Evolutionary conservation across 2,888 invertebrate species (phyloP).

Genomic region (Dryadula phaetusa): DNA sequence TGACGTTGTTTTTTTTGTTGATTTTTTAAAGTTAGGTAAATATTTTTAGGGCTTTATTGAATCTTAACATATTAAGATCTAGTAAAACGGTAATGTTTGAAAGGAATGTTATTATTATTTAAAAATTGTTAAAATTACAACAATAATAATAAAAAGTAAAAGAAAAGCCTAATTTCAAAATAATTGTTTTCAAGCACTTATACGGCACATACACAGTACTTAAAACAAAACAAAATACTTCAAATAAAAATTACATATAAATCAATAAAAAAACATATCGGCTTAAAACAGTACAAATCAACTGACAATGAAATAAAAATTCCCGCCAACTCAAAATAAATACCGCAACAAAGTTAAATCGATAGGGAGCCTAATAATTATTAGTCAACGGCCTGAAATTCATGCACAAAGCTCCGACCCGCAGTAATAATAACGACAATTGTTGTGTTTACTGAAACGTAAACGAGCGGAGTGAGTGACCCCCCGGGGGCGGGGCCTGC

Average conservation of each 20-base stretch:
- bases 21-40: neutral
- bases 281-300: constrained; percentile 46
- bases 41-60: neutral
- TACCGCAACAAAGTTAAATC: constrained; percentile 77
- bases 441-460: constrained; percentile 85
- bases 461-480: constrained; percentile 68
- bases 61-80: neutral
- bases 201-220: neutral
- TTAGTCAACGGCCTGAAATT: constrained; percentile 83
- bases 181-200: neutral
- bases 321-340: constrained; percentile 60
- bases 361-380: constrained; percentile 81
- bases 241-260: neutral
- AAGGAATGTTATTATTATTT: neutral
- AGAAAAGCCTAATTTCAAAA: neutral
- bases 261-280: constrained; percentile 36
- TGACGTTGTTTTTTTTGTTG: constrained; percentile 20
- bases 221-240: neutral
- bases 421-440: constrained; percentile 84
- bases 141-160: neutral
- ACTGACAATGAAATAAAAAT: constrained; percentile 44
- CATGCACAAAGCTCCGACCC: constrained; percentile 84
- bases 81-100: neutral
- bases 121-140: neutral
- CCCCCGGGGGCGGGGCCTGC: constrained; percentile 60